phyloP scores from a whole-genome alignment of 2,113 vertebrate genomes.

The Leucosticte australis region DNA sequence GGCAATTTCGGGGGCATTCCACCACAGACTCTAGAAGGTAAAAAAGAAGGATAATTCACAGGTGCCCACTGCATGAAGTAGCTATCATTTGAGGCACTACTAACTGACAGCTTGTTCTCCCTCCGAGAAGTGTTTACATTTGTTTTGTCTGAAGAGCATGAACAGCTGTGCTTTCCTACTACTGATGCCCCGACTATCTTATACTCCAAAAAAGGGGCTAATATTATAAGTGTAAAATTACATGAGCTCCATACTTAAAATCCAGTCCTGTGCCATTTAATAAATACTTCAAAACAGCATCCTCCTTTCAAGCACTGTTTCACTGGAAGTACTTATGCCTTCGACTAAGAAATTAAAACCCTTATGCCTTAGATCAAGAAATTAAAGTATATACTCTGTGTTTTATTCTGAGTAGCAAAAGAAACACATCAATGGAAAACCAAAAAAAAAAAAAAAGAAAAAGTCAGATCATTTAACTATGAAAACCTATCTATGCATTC shows the following conservation, averaged over 20 bases:
- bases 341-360: conserved; percentile 11
- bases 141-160: neutral
- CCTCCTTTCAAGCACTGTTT: neutral
- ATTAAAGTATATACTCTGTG: neutral
- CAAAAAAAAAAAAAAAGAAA: neutral
- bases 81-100: neutral
- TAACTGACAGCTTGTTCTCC: neutral
- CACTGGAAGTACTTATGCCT: neutral
- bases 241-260: neutral
- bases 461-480: neutral
- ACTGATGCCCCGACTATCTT: neutral
- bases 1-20: conserved; percentile 95
- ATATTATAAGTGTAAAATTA: neutral
- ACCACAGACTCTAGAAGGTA: conserved; percentile 88
- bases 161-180: conserved; percentile 8
- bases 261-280: neutral
- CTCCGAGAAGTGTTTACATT: neutral
- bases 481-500: neutral
- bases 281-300: neutral
- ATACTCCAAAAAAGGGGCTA: neutral
- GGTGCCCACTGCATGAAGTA: neutral
- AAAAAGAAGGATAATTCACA: conserved; percentile 27
- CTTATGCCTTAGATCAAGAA: neutral
- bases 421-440: neutral
- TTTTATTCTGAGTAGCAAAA: neutral